These are phyloP conservation scores for Apamea sordens DNA, from an alignment of 2,888 invertebrate species.

Conservation along the genomic window DNA sequence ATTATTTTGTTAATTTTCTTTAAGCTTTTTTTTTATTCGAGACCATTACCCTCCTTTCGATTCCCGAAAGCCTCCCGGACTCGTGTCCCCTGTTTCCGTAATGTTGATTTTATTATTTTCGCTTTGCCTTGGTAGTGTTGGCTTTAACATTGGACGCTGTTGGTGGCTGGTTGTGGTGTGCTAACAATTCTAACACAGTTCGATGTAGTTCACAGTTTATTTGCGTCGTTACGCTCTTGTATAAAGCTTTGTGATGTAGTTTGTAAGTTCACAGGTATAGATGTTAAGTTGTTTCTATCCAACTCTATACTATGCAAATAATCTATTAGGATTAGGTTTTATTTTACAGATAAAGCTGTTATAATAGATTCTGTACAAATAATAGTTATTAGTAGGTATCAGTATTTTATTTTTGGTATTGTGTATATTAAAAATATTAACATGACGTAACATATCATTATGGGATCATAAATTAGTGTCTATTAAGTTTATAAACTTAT, in stretches of 20 bases:
- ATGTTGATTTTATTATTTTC: slow-evolving; percentile 87
- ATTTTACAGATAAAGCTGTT: slow-evolving; percentile 40
- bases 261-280: slow-evolving; percentile 67
- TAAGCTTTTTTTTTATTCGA: slow-evolving; percentile 82
- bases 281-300: slow-evolving; percentile 53
- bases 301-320: slow-evolving; percentile 54
- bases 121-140: slow-evolving; percentile 90
- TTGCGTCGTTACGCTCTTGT: slow-evolving; percentile 84
- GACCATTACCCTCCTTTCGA: slow-evolving; percentile 72
- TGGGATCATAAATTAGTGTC: slow-evolving; percentile 71
- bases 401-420: slow-evolving; percentile 58
- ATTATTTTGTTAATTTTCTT: slow-evolving; percentile 83
- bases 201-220: slow-evolving; percentile 81
- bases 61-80: slow-evolving; percentile 87
- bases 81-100: slow-evolving; percentile 89
- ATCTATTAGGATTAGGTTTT: slow-evolving; percentile 55
- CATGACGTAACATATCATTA: slow-evolving; percentile 67
- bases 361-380: slow-evolving; percentile 27
- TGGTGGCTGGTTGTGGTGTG: slow-evolving; percentile 88
- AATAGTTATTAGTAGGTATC: slow-evolving; percentile 41
- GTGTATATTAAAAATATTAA: slow-evolving; percentile 72
- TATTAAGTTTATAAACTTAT: slow-evolving; percentile 69
- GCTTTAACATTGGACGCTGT: slow-evolving; percentile 87
- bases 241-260: slow-evolving; percentile 78
- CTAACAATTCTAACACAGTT: slow-evolving; percentile 88